Base-by-base conservation (phyloP, 2,113 vertebrate species). In the Grammomys surdaster region DNA sequence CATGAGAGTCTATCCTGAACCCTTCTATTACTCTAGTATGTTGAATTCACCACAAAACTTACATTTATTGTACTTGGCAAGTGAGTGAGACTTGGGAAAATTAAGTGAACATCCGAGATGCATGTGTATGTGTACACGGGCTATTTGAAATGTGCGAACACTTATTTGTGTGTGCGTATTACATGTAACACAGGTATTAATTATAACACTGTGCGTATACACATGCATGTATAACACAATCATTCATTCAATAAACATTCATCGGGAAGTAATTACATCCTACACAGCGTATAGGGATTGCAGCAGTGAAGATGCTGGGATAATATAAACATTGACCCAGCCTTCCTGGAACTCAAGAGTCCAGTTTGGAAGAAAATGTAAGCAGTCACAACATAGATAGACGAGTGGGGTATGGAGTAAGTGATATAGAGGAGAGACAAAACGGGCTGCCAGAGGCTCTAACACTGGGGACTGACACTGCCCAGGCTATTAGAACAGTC, bases 11-110 rank as follows among this genome's bases (percentile, higher is more conserved):
- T 2, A 69, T 56, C 85, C 75, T 51, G 24, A 75, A 7, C 19
- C 46, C 26, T 94, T 78, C 33, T 93, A 24, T 51, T 40, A 46
- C 24, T 54, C 40, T 72, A 22, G 70, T 48, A 54, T 12, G 60
- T 95, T 36, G 56, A 10, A 72, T 56, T 54, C 63, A 20, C 73
- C 88, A 80, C 88, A 12, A 89, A 40, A 13, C 16, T 80, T 67
- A 26, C 2, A 24, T 51, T 82, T 91, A 87, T 76, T 96, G 72
- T 46, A 60, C 46, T 80, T 91, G 36, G 80, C 67, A 70, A 73
- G 77, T 78, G 73, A 76, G 88, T 40, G 60, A 87, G 63, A 28
- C 48, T 88, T 77, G 51, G 75, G 72, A 13, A 90, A 76, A 88
- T 46, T 24, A 90, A 58, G 43, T 26, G 11, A 76, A 54, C 10